A percentile compares a stretch with the other conserved stretches of the same genome.
These are phyloP conservation scores for Passer domesticus DNA, from an alignment of 2,113 vertebrate species.

Conservation along the genomic window DNA sequence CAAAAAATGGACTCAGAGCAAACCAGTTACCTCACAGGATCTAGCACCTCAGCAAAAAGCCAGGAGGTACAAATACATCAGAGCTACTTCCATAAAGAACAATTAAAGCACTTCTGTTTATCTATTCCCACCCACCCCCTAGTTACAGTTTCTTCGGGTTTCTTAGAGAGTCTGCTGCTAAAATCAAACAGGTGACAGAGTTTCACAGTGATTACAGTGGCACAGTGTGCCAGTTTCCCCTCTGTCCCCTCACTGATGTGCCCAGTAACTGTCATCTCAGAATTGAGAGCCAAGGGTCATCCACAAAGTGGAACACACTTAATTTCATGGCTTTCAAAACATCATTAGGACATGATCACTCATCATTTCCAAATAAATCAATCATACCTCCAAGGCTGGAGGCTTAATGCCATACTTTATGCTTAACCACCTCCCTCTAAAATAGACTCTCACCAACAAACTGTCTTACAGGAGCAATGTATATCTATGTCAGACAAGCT, in stretches of 20 bases:
- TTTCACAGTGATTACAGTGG: background rate
- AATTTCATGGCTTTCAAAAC: background rate
- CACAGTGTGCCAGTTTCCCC: background rate
- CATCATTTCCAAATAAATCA: background rate
- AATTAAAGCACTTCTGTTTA: background rate
- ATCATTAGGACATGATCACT: background rate
- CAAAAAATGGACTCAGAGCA: background rate
- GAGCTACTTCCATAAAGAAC: constrained; percentile 10
- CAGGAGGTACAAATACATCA: constrained; percentile 19
- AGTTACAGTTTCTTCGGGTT: background rate
- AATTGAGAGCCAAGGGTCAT: constrained; percentile 9
- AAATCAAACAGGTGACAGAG: background rate
- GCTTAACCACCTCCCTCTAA: background rate
- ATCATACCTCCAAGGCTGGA: background rate
- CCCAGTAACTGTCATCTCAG: background rate
- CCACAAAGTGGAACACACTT: background rate
- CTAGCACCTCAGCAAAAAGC: background rate
- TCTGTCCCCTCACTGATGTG: background rate
- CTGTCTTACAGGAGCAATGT: background rate
- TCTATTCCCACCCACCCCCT: background rate
- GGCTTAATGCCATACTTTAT: background rate
- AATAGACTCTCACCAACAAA: background rate
- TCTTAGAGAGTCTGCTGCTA: background rate
- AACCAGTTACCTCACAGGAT: background rate
- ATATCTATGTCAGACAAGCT: background rate